Evolutionary conservation across 2,888 invertebrate species (phyloP).

Genomic region (Minunthozetes semirufus): DNA sequence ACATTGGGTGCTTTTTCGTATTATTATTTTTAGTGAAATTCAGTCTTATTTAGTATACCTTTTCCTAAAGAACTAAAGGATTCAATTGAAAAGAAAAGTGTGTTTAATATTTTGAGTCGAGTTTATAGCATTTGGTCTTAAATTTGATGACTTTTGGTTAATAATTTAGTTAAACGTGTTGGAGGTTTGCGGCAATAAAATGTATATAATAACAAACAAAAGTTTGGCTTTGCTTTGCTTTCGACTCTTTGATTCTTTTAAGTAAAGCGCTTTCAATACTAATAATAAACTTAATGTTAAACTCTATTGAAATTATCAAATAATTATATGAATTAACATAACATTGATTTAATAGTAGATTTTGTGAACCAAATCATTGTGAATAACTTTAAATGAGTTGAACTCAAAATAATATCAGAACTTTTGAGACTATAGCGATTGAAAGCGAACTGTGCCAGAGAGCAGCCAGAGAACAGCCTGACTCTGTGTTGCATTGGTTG

Average conservation of each 20-base stretch:
- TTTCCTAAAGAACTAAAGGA: too few relatives aligned
- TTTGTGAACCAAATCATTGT: not conserved
- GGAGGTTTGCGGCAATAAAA: conserved; percentile 13
- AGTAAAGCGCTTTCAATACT: conserved; percentile 2
- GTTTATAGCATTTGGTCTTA: not conserved
- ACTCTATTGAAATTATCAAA: not conserved
- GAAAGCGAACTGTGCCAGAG: conserved; percentile 1
- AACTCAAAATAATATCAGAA: not conserved
- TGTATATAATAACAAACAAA: conserved; percentile 11
- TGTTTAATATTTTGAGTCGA: not conserved
- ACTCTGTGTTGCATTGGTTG: not conserved
- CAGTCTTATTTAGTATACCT: too few relatives aligned
- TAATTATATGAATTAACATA: not conserved
- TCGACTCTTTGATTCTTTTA: not conserved
- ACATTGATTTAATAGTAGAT: not conserved
- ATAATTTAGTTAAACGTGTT: not conserved
- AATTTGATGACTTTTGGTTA: not conserved
- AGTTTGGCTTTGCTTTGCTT: not conserved
- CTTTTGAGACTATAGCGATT: not conserved
- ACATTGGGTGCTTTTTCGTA: too few relatives aligned
- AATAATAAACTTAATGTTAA: conserved; percentile 14
- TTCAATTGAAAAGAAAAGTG: not conserved
- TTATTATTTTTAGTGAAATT: too few relatives aligned
- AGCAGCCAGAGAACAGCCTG: not conserved
- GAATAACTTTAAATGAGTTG: not conserved